Evolutionary conservation across 2,113 vertebrate species (phyloP).

Genomic region (Merops nubicus): DNA sequence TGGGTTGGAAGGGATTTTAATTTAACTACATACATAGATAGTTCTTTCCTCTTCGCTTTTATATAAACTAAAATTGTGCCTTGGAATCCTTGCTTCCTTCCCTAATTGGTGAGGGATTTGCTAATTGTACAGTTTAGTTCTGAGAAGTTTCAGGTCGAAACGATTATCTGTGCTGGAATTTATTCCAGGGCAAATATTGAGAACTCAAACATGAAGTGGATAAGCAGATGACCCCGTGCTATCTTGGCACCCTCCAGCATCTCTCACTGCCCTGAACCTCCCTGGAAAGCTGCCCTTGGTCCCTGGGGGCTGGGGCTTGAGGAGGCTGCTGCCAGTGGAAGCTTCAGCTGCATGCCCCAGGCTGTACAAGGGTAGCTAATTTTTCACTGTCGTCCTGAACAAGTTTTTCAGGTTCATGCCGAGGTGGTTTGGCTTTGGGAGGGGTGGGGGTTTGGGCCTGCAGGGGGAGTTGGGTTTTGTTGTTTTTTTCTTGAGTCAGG

Average conservation of each 20-base stretch:
- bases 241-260: neutral
- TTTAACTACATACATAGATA: neutral
- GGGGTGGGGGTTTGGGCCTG: neutral
- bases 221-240: neutral
- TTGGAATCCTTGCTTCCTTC: neutral
- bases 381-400: neutral
- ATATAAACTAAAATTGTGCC: neutral
- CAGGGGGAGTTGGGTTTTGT: neutral
- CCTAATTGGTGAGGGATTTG: neutral
- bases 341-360: neutral
- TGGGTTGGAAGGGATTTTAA: neutral
- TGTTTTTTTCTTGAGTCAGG: neutral
- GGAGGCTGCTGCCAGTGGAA: neutral
- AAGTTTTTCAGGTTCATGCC: slow-evolving; percentile 12
- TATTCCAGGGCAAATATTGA: neutral
- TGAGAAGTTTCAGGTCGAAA: neutral
- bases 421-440: neutral
- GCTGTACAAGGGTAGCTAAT: neutral
- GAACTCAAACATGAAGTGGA: neutral
- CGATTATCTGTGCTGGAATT: neutral
- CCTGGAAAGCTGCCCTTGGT: fast-evolving
- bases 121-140: neutral
- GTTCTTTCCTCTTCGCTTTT: neutral
- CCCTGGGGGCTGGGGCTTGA: neutral
- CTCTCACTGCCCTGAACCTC: neutral